Evolutionary conservation across 2,797 vertebrate genomes (phyloP).

Genomic region (Cossypha polioptera): DNA sequence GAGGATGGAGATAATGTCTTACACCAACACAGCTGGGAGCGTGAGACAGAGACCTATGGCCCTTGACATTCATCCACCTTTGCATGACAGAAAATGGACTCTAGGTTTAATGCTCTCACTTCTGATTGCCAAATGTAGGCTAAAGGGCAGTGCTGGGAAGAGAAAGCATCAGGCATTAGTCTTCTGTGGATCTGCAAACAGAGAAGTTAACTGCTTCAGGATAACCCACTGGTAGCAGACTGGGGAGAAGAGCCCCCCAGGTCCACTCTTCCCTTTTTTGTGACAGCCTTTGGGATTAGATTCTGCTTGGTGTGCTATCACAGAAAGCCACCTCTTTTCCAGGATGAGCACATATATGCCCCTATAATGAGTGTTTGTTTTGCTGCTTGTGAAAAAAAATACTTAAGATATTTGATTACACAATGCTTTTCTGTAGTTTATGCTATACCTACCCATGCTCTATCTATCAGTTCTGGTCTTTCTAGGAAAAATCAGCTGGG

Average conservation of each 20-base stretch:
- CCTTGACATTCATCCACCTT: not conserved
- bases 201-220: not conserved
- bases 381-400: not conserved
- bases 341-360: not conserved
- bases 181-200: not conserved
- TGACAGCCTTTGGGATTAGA: not conserved
- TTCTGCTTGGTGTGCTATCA: not conserved
- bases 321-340: not conserved
- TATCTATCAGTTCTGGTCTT: not conserved
- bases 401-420: not conserved
- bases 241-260: not conserved
- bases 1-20: not conserved
- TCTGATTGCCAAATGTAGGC: not conserved
- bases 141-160: not conserved
- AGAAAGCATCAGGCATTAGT: not conserved
- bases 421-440: not conserved
- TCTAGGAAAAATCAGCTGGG: not conserved
- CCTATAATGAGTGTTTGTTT: not conserved
- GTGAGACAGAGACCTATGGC: not conserved
- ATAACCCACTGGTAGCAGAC: not conserved
- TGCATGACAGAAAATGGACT: not conserved
- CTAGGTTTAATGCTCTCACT: not conserved
- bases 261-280: not conserved
- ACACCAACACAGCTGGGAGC: not conserved
- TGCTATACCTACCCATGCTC: not conserved